Percentiles rank a stretch among this genome's conserved stretches.
Evolutionary conservation across 2,797 vertebrate genomes (phyloP).

Genomic region (Hippopotamyrus pictus): DNA sequence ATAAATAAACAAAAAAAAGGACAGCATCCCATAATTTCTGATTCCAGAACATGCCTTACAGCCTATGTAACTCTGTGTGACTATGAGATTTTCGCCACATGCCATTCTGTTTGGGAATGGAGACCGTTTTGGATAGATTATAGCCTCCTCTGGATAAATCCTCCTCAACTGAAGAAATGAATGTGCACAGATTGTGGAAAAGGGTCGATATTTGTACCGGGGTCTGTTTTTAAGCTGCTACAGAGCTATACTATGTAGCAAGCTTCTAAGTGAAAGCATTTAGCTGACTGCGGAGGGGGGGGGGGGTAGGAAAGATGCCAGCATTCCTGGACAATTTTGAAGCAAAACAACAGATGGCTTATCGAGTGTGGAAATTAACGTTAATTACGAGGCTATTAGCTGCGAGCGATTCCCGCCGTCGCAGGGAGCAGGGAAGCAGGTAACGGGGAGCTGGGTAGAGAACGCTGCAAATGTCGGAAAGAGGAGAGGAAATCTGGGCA

Average conservation of each 20-base stretch:
- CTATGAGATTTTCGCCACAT: constrained; percentile 19
- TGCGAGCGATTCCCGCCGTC: not conserved
- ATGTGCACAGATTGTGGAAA: not conserved
- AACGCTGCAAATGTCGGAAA: not conserved
- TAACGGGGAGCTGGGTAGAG: not conserved
- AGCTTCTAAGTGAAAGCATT: not conserved
- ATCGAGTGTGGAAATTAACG: constrained; percentile 17
- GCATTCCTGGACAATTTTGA: constrained; percentile 18
- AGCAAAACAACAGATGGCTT: constrained; percentile 18
- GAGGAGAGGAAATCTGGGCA: not conserved
- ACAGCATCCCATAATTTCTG: constrained; percentile 14
- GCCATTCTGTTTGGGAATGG: not conserved
- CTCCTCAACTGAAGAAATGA: not conserved
- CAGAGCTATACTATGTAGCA: not conserved
- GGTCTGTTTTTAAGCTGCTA: not conserved
- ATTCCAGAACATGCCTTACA: constrained; percentile 12
- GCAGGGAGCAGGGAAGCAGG: constrained; percentile 1
- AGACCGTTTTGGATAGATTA: not conserved
- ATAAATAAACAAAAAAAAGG: not conserved
- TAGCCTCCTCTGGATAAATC: not conserved
- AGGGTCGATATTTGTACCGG: not conserved
- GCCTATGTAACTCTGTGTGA: not conserved
- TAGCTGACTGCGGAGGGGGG: not conserved
- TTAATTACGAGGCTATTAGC: constrained; percentile 21
- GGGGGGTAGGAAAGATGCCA: not conserved